Percentiles rank a stretch among this genome's conserved stretches.
phyloP scores from a whole-genome alignment of 2,113 vertebrate species.

The Phaetusa simplex region DNA sequence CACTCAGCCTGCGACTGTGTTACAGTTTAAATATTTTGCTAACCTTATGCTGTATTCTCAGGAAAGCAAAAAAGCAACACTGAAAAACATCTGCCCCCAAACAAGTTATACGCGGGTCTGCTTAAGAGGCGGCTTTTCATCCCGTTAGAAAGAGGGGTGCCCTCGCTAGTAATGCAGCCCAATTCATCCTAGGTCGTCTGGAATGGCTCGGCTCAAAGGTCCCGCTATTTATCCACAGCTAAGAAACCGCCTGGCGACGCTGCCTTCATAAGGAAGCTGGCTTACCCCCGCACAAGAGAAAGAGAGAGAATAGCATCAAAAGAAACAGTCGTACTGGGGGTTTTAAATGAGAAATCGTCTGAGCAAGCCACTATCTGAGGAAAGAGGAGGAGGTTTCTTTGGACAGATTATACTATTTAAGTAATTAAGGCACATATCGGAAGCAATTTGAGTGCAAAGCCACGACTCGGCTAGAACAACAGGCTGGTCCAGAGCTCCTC shows the following conservation, averaged over 20 bases:
- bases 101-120: neutral
- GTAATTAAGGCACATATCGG: neutral
- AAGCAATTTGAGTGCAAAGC: neutral
- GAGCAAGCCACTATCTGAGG: neutral
- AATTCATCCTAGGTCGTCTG: neutral
- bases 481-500: neutral
- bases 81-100: conserved; percentile 27
- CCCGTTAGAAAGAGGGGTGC: neutral
- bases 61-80: conserved; percentile 14
- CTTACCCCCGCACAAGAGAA: neutral
- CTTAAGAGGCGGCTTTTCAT: neutral
- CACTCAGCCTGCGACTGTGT: neutral
- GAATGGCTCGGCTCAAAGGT: neutral
- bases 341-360: neutral
- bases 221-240: neutral
- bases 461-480: neutral
- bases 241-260: accelerated
- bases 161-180: neutral
- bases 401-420: neutral
- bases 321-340: neutral
- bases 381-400: neutral
- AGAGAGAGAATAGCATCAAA: neutral
- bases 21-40: conserved; percentile 51
- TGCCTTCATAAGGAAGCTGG: neutral
- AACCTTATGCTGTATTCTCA: conserved; percentile 7